Percentiles rank a stretch among this genome's conserved stretches.
Evolutionary conservation across 2,113 vertebrate species (phyloP).

Genomic region (Anarhynchus alexandrinus): DNA sequence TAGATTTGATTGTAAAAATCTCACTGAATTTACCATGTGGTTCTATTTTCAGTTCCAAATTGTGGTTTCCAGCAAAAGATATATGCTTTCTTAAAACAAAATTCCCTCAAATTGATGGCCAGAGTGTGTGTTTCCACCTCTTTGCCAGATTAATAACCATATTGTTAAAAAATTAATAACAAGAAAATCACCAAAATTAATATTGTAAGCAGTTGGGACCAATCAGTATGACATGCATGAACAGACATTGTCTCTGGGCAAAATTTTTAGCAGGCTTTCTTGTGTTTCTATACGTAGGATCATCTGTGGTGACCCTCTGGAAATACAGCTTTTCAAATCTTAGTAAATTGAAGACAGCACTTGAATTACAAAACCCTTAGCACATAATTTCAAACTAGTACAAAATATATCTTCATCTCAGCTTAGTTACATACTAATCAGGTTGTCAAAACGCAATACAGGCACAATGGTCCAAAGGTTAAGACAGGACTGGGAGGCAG

Average conservation of each 20-base stretch:
- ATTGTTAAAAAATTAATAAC: not conserved
- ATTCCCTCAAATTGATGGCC: not conserved
- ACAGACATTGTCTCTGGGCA: not conserved
- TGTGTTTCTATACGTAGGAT: not conserved
- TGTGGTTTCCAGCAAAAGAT: not conserved
- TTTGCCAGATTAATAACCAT: not conserved
- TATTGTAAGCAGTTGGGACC: not conserved
- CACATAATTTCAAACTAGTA: not conserved
- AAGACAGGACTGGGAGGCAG: not conserved
- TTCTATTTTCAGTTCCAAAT: not conserved
- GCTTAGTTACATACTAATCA: not conserved
- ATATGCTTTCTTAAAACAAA: not conserved
- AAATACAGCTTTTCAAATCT: not conserved
- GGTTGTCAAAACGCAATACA: not conserved
- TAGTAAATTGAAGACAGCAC: not conserved
- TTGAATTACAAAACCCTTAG: conserved; percentile 18
- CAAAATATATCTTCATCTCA: not conserved
- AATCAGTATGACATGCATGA: not conserved
- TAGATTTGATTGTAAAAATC: not conserved
- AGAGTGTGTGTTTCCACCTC: not conserved
- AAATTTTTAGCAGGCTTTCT: not conserved
- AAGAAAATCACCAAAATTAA: accelerated
- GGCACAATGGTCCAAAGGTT: not conserved
- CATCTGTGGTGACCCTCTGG: not conserved
- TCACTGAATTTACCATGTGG: not conserved